phyloP scores from a whole-genome alignment of 2,113 vertebrate genomes.

The Halichoerus grypus region DNA sequence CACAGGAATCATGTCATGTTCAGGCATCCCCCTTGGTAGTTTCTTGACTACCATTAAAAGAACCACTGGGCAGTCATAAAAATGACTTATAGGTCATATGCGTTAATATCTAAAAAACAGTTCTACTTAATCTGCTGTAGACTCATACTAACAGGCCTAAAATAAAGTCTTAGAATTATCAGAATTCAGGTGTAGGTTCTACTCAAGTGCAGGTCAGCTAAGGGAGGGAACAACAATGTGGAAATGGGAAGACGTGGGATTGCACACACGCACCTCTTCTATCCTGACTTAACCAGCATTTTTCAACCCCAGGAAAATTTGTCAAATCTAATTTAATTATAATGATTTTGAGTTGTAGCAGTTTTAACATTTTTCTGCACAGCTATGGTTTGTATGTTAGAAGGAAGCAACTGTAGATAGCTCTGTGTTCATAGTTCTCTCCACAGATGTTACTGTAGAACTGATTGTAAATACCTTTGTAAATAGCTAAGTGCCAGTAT shows the following conservation, averaged over 20 bases:
- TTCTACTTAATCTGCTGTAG: background rate
- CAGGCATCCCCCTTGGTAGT: background rate
- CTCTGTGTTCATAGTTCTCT: background rate
- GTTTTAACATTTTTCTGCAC: background rate
- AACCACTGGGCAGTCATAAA: background rate
- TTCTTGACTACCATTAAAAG: background rate
- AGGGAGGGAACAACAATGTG: background rate
- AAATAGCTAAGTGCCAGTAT: conserved; percentile 51
- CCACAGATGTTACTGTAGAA: background rate
- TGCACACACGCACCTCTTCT: background rate
- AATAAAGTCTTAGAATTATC: background rate
- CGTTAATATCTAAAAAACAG: background rate
- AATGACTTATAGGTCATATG: background rate
- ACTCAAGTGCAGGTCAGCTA: background rate
- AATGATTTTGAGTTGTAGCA: background rate
- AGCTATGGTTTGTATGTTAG: background rate
- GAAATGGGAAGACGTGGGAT: background rate
- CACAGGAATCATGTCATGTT: background rate
- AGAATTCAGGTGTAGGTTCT: background rate
- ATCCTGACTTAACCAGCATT: background rate
- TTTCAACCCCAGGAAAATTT: background rate
- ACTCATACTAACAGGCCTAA: background rate
- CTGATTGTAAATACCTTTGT: conserved; percentile 65
- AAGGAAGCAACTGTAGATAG: background rate
- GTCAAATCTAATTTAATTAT: background rate